These are phyloP conservation scores for Chelonus insularis DNA, from an alignment of 1,140 invertebrate genomes.

Conservation along the genomic window DNA sequence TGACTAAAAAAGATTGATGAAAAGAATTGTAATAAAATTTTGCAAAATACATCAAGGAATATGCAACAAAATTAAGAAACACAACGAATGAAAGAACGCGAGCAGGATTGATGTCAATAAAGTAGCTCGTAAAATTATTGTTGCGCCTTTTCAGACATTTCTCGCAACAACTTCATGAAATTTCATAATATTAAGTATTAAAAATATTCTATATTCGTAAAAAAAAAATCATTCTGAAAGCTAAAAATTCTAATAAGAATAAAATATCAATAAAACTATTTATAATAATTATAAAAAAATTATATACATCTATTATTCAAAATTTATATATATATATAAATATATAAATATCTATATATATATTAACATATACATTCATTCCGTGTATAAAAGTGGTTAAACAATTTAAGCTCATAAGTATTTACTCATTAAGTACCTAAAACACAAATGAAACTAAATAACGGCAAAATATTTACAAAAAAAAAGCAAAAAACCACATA, in stretches of 20 bases:
- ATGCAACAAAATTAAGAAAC: not conserved
- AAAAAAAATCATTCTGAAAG: no score
- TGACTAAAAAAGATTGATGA: no score
- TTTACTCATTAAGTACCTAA: constrained; percentile 43
- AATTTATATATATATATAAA: no score
- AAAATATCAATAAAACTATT: constrained; percentile 42
- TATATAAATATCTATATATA: no score
- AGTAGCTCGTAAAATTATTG: constrained; percentile 38
- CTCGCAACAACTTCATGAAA: constrained; percentile 67
- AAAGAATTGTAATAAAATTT: no score
- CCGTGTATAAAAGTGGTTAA: no score
- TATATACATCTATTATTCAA: no score
- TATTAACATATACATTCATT: no score
- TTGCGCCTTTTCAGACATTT: constrained; percentile 49
- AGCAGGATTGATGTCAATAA: constrained; percentile 18
- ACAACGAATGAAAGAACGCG: not conserved
- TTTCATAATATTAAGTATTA: constrained; percentile 66
- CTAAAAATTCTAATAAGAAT: constrained; percentile 35
- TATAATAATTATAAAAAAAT: no score
- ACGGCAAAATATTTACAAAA: constrained; percentile 37
- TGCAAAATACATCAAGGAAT: not conserved
- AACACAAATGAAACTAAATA: constrained; percentile 40
- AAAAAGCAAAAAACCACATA: not conserved
- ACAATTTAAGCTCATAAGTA: constrained; percentile 34
- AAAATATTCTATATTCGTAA: no score